Conservation (phyloP, 23 tunicate genomes). For the Oikopleura dioica region DNA sequence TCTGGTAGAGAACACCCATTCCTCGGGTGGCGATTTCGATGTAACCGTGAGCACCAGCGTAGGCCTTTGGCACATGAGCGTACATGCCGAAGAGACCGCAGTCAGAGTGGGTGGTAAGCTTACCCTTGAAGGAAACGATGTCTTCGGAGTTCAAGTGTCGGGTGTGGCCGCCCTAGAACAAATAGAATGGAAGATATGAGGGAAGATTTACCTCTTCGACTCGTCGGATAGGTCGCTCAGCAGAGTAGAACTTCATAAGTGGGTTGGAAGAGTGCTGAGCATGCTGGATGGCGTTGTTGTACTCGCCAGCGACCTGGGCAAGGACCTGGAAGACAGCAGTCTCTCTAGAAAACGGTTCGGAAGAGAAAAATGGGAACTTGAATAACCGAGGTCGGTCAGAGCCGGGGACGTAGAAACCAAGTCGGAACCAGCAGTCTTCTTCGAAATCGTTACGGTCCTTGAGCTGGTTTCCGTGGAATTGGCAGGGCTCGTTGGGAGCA, state of each 20-base stretch:
- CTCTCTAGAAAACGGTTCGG: background rate
- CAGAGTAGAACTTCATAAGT: background rate
- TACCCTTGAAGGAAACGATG: background rate
- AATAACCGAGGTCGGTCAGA: background rate
- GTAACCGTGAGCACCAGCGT: background rate
- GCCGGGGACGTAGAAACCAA: background rate
- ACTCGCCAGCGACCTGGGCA: background rate
- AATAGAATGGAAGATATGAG: too few species aligned
- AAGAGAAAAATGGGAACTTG: too few species aligned
- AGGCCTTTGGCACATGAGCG: background rate
- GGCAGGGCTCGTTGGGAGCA: background rate
- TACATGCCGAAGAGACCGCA: background rate
- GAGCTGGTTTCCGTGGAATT: background rate
- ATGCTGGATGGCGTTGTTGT: background rate
- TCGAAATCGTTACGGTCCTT: background rate
- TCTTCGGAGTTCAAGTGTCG: too few species aligned
- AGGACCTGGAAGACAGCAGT: background rate
- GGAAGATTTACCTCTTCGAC: too few species aligned
- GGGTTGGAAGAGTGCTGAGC: background rate
- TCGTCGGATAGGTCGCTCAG: background rate
- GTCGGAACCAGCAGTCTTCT: background rate
- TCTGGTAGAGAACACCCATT: background rate
- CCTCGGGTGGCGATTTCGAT: background rate
- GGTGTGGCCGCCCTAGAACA: too few species aligned
- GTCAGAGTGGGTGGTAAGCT: background rate